These are phyloP conservation scores for Ceratosolen solmsi DNA, from an alignment of 1,140 invertebrate genomes.

Conservation along the genomic window DNA sequence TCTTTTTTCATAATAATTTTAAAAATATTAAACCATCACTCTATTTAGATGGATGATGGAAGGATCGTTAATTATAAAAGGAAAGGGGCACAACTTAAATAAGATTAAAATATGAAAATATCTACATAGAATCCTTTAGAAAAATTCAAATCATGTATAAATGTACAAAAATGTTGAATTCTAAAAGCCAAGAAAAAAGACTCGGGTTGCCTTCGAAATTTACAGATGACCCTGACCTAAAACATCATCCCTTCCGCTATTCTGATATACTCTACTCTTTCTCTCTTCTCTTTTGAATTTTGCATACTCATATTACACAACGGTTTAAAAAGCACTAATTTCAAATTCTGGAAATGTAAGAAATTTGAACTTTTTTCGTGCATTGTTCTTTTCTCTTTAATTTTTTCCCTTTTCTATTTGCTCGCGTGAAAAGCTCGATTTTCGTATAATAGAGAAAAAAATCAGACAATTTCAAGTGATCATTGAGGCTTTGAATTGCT, in stretches of 20 bases:
- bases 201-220: not conserved
- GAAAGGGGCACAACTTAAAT: too few species aligned
- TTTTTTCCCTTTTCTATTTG: not conserved
- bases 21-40: too few species aligned
- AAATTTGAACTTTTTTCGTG: not conserved
- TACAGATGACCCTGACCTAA: conserved; percentile 15
- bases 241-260: not conserved
- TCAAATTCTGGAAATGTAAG: too few species aligned
- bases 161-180: too few species aligned
- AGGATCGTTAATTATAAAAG: too few species aligned
- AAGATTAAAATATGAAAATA: too few species aligned
- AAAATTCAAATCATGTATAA: too few species aligned
- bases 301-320: not conserved
- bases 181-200: too few species aligned
- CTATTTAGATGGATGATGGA: too few species aligned
- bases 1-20: too few species aligned
- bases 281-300: not conserved
- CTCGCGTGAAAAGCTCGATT: not conserved
- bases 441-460: not conserved
- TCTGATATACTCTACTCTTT: not conserved
- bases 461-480: not conserved
- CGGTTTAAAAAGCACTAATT: not conserved
- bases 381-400: not conserved
- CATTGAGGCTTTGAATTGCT: not conserved
- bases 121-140: too few species aligned